Percentiles rank a stretch among this genome's conserved stretches.
These are phyloP conservation scores for Drosophila infuscata DNA, from an alignment of 2,888 invertebrate species.

Conservation along the genomic window DNA sequence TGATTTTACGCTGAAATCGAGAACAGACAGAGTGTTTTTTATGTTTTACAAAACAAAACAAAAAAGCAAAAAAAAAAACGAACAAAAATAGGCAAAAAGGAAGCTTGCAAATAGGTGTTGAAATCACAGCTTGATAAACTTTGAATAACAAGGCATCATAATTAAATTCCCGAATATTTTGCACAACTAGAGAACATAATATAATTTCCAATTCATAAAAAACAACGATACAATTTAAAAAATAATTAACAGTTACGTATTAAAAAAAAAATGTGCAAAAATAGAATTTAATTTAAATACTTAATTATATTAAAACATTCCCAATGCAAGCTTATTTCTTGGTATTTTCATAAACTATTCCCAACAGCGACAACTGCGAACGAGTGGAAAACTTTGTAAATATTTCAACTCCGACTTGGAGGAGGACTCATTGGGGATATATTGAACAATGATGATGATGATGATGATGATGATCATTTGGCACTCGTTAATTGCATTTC, in stretches of 20 bases:
- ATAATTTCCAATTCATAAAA: no score
- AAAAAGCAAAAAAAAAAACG: conserved; percentile 13
- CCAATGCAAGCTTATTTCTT: background rate
- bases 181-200: background rate
- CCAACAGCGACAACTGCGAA: conserved; percentile 8
- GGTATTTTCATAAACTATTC: conserved; percentile 21
- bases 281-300: background rate
- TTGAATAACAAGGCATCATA: background rate
- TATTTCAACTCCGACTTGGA: background rate
- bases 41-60: conserved; percentile 21
- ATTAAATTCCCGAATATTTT: background rate
- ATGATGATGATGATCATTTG: background rate
- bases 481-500: background rate
- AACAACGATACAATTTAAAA: background rate
- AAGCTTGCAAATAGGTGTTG: background rate
- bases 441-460: conserved; percentile 1
- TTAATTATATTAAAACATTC: background rate
- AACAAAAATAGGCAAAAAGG: background rate
- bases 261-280: no score
- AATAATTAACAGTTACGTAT: background rate
- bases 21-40: conserved; percentile 39
- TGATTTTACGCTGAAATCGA: conserved; percentile 33
- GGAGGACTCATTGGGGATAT: background rate
- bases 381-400: conserved; percentile 12
- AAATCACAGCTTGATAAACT: background rate